Conservation (phyloP, 1,140 invertebrate species). For the Thaumetopoea pityocampa region DNA sequence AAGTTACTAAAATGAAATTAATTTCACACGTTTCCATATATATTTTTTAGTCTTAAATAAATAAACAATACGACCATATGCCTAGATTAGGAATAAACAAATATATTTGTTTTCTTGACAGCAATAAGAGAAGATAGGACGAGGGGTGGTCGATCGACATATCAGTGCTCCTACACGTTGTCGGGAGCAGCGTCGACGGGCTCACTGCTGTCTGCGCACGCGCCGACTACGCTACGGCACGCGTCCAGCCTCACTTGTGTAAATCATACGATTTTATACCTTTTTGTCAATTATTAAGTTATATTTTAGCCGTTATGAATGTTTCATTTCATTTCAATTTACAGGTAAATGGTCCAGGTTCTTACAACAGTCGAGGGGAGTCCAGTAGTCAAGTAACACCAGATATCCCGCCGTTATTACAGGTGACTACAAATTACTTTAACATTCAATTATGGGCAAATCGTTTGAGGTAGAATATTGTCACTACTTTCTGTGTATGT, state of each 20-base stretch:
- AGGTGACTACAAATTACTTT: constrained; percentile 31
- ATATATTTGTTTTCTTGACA: constrained; percentile 37
- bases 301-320: background rate
- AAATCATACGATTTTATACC: constrained; percentile 21
- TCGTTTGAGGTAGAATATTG: no score
- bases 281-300: background rate
- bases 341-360: constrained; percentile 69
- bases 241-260: constrained; percentile 68
- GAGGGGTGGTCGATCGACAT: constrained; percentile 95
- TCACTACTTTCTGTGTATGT: no score
- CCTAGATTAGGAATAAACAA: background rate
- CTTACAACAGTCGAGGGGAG: constrained; percentile 65
- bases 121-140: constrained; percentile 96
- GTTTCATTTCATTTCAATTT: constrained; percentile 6
- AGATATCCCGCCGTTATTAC: constrained; percentile 68
- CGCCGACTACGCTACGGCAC: constrained; percentile 59
- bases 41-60: no score
- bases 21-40: no score
- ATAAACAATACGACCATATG: no score
- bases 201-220: constrained; percentile 66
- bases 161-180: constrained; percentile 93
- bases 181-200: constrained; percentile 80
- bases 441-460: no score
- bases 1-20: no score
- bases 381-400: constrained; percentile 63